Base-by-base conservation (phyloP, 2,888 invertebrate species). In the Agrochola lychnidis region DNA sequence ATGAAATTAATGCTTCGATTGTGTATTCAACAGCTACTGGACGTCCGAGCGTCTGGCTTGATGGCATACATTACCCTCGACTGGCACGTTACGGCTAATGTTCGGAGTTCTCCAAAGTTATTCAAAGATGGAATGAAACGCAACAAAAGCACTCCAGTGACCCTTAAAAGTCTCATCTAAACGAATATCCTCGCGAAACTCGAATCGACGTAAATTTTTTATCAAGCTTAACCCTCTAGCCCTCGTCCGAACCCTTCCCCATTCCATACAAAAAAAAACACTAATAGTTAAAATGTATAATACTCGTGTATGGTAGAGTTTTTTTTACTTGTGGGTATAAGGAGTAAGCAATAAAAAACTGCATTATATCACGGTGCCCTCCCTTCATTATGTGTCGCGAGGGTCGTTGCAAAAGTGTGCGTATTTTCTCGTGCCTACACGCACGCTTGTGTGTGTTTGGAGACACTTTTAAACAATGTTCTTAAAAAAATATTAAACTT, bases 311-410 rank as follows among this genome's bases (percentile, higher is more conserved):
- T 93, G 93, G 94, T 90, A 57, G 88, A 88, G 92, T 94, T 94
- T 95, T 94, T 95, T 95, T 96, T 95, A 91, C 93, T 94, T 95
- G 95, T 95, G 96, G 95, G 95, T 96, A 95, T 94, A 94, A 95
- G 95, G 94, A 96, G 95, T 92, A 92, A 93, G 96, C 95, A 96
- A 96, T 96, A 96, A 96, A 96, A 96, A 96, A 96, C 94, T 95
- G 96, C 96, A 96, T 96, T 96, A 96, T 96, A 96, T 96, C 96
- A 96, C 93, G 89, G 92, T 93, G 92, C 94, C 95, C 96, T 94
- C 95, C 96, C 94, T 94, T 95, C 95, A 94, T 96, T 95, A 95
- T 92, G 91, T 93, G 94, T 92, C 93, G 92, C 91, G 92, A 93
- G 96, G 96, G 95, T 93, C 90, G 87, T 78, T 79, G 85, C 85